These are phyloP conservation scores for Thalassoma bifasciatum DNA, from an alignment of 2,113 vertebrate species.

Conservation along the genomic window DNA sequence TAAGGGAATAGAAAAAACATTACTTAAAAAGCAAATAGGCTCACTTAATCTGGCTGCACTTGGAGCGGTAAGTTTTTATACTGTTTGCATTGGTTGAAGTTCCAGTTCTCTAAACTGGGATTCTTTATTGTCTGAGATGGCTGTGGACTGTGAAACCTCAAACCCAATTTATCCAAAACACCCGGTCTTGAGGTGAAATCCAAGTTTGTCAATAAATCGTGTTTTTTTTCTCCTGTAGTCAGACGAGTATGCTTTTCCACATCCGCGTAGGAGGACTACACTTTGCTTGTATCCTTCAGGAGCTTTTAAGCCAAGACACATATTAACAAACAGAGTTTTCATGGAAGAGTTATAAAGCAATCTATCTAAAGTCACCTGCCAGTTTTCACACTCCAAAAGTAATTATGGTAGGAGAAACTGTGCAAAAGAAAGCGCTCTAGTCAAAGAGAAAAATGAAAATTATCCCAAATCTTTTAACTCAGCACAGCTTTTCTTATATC, in stretches of 20 bases:
- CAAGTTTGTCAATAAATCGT: slow-evolving; percentile 64
- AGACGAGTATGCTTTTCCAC: slow-evolving; percentile 62
- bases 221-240: slow-evolving; percentile 42
- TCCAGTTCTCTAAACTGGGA: slow-evolving; percentile 44
- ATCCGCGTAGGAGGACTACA: slow-evolving; percentile 49
- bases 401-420: slow-evolving; percentile 49
- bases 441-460: slow-evolving; percentile 18
- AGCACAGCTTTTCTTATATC: background rate
- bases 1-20: slow-evolving; percentile 23
- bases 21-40: slow-evolving; percentile 25
- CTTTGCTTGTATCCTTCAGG: slow-evolving; percentile 50
- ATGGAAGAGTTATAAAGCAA: slow-evolving; percentile 63
- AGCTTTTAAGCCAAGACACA: slow-evolving; percentile 67
- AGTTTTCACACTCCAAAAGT: slow-evolving; percentile 48
- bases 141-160: slow-evolving; percentile 52
- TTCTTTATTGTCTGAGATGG: slow-evolving; percentile 53
- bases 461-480: background rate
- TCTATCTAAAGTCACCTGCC: slow-evolving; percentile 48
- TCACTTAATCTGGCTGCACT: slow-evolving; percentile 26
- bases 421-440: slow-evolving; percentile 40
- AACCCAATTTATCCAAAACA: slow-evolving; percentile 49
- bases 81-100: slow-evolving; percentile 75
- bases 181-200: slow-evolving; percentile 57
- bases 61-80: slow-evolving; percentile 51
- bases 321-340: slow-evolving; percentile 53